Percentiles rank a stretch among this genome's conserved stretches.
These are phyloP conservation scores for Idaea aversata DNA, from an alignment of 2,888 invertebrate species.

Conservation along the genomic window DNA sequence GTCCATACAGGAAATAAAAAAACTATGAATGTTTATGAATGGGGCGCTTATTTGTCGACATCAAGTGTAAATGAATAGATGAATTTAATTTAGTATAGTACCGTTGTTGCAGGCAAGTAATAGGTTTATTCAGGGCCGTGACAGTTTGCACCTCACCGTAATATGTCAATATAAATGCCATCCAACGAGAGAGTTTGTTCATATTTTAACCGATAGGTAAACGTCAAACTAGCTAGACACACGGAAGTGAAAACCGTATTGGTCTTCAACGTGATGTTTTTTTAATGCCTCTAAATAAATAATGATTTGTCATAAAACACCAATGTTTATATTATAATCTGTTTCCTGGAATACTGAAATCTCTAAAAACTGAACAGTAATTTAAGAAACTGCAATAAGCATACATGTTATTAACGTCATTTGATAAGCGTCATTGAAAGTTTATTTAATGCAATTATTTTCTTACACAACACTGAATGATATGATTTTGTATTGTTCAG, in stretches of 20 bases:
- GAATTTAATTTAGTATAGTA: conserved; percentile 34
- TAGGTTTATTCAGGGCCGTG: conserved; percentile 22
- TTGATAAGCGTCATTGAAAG: background rate
- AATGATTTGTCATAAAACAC: background rate
- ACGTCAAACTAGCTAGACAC: conserved; percentile 20
- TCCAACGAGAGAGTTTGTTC: conserved; percentile 26
- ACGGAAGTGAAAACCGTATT: conserved; percentile 35
- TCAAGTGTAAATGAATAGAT: conserved; percentile 38
- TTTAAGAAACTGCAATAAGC: too few species aligned
- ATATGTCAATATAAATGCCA: conserved; percentile 29
- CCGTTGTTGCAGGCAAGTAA: conserved; percentile 18
- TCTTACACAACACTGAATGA: too few species aligned
- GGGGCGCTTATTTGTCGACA: conserved; percentile 32
- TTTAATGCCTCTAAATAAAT: conserved; percentile 22
- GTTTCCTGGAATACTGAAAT: background rate
- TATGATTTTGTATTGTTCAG: background rate
- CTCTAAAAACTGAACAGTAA: background rate
- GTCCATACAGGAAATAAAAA: conserved; percentile 24
- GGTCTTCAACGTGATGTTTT: conserved; percentile 28
- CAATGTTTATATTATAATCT: background rate
- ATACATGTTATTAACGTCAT: background rate
- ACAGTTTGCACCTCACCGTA: conserved; percentile 24
- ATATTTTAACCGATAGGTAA: conserved; percentile 21
- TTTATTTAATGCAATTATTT: background rate
- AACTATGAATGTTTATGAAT: conserved; percentile 41